Evolutionary conservation across 2,888 invertebrate genomes (phyloP).

Genomic region (Subacronicta megacephala): DNA sequence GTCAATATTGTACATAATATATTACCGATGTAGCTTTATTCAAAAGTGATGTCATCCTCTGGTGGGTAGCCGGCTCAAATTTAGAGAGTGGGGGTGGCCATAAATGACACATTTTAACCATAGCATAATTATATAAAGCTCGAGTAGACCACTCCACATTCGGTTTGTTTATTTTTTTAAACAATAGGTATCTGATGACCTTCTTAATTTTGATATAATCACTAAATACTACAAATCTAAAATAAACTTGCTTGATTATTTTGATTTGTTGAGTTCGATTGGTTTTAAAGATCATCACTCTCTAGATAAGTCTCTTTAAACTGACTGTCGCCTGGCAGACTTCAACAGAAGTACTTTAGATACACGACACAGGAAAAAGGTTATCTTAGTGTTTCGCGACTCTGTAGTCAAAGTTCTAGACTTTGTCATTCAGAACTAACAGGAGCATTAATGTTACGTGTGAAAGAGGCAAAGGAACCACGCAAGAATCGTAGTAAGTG

Average conservation of each 20-base stretch:
- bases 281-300: conserved; percentile 19
- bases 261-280: conserved; percentile 40
- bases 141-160: background rate
- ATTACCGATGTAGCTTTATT: background rate
- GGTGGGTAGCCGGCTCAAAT: conserved; percentile 21
- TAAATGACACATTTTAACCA: conserved; percentile 18
- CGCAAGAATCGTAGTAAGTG: too few species aligned
- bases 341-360: conserved; percentile 11
- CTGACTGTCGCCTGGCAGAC: conserved; percentile 13
- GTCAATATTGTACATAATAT: conserved; percentile 18
- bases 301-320: conserved; percentile 16
- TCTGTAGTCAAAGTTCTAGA: too few species aligned
- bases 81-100: conserved; percentile 22
- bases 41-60: conserved; percentile 5
- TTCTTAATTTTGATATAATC: too few species aligned
- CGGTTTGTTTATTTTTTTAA: too few species aligned
- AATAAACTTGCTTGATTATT: too few species aligned
- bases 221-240: too few species aligned
- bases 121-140: background rate
- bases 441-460: too few species aligned
- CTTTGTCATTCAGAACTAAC: too few species aligned
- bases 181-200: too few species aligned
- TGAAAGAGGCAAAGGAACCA: too few species aligned
- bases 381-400: too few species aligned
- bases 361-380: background rate